Evolutionary conservation across 2,888 invertebrate genomes (phyloP), one percentile per base, ranked within the genome.

Genomic region (Drosophila ustulata): DNA sequence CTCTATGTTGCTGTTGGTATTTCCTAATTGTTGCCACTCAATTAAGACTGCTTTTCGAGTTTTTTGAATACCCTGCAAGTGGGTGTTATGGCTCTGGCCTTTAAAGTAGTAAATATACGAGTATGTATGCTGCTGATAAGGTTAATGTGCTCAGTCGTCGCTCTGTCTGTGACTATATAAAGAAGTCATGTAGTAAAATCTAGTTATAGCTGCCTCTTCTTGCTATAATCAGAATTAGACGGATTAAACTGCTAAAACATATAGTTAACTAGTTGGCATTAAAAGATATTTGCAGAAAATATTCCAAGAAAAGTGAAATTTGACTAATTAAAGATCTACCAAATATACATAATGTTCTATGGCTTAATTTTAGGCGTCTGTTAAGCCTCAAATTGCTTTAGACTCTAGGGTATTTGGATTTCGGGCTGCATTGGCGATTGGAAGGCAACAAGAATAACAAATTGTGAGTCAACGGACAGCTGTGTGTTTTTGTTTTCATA

Each of bases 381-480:
- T 18, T 18, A 18, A 18, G 18, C 18, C 2, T 18, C 18, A 18
- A 18, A 18, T 1, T 1, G 18, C 0, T 18, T 1, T 18, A 18
- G 18, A 18, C 6, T 28, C 30, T 30, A 30, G 37, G 37, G 37
- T 37, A 37, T 37, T 37, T 1, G 37, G n/a, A n/a, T 26, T 51
- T n/a, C 30, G 32, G 28, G 6, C 34, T 23, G 23, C 28, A 3
- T 28, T 39, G 9, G 26, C 6, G n/a, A 28, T 43, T 43, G 43
- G 9, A 43, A 45, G 45, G 23, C 32, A 46, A 46, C 45, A 56
- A 56, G 30, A 37, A 39, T 25, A 13, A 13, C 13, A 51, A 25
- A 23, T 18, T 45, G 64, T 71, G 61, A 71, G 26, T 71, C 72
- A 71, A 49, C 34, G 37, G 13, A 53, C 39, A 57, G 53, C 50